phyloP scores from a whole-genome alignment of 2,888 invertebrate species.

The Anthrax anthrax region DNA sequence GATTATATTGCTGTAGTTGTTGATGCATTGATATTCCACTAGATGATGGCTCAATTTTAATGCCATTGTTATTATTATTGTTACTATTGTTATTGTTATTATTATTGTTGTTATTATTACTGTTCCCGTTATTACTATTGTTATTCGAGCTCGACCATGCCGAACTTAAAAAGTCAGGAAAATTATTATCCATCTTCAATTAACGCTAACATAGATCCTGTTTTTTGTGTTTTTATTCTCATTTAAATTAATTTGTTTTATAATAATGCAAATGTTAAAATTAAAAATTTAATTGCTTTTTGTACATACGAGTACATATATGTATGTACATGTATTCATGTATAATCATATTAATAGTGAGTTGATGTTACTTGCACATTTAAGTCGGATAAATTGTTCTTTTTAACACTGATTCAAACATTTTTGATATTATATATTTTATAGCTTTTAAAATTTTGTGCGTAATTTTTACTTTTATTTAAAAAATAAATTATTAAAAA shows the following conservation, averaged over 20 bases:
- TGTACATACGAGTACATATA: too few relatives aligned
- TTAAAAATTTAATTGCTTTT: too few relatives aligned
- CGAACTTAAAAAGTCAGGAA: constrained; percentile 19
- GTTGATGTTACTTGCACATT: neutral
- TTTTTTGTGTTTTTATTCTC: neutral
- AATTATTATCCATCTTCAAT: constrained; percentile 20
- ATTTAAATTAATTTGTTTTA: too few relatives aligned
- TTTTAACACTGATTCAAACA: constrained; percentile 14
- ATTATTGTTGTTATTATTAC: constrained; percentile 3
- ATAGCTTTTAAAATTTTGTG: constrained; percentile 5
- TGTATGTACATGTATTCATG: neutral
- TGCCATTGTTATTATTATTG: constrained; percentile 13
- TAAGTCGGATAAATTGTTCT: constrained; percentile 17
- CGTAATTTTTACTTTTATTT: constrained; percentile 4
- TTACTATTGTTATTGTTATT: constrained; percentile 9
- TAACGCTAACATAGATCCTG: constrained; percentile 10
- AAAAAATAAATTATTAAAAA: neutral
- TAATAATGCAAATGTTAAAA: too few relatives aligned
- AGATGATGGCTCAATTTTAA: constrained; percentile 16
- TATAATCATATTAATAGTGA: too few relatives aligned
- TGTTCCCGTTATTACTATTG: constrained; percentile 7
- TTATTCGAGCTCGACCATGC: constrained; percentile 14
- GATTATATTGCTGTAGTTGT: constrained; percentile 9
- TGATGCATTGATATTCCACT: constrained; percentile 7
- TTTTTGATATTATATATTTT: constrained; percentile 7